Conservation (phyloP, 2,797 vertebrate genomes). For the Rhodeus uyekii region DNA sequence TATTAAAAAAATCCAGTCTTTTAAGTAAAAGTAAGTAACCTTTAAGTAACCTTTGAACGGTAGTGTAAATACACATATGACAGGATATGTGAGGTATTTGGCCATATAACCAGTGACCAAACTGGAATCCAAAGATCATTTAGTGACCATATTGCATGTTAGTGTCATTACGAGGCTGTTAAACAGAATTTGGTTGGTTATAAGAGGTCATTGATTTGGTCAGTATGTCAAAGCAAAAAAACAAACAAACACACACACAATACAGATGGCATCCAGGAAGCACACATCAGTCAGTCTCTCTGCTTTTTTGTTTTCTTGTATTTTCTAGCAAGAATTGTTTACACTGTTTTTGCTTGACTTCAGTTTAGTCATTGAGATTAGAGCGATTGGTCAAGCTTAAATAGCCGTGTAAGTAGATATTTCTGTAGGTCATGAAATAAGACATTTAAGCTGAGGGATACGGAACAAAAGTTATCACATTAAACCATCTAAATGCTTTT, state of each 20-base stretch:
- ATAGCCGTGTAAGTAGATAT: not conserved
- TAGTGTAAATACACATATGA: not conserved
- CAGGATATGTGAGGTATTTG: not conserved
- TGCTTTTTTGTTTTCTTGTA: not conserved
- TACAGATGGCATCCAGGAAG: slow-evolving; percentile 84
- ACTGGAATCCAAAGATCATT: not conserved
- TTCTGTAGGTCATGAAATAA: not conserved
- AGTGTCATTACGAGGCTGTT: slow-evolving; percentile 54
- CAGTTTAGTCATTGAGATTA: slow-evolving; percentile 1
- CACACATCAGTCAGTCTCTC: slow-evolving; percentile 44
- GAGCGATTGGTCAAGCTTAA: not conserved
- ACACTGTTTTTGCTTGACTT: not conserved
- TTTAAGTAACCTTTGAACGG: not conserved
- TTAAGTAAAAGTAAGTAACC: not conserved
- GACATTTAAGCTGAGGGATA: not conserved
- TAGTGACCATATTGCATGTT: slow-evolving; percentile 47
- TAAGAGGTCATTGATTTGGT: slow-evolving; percentile 51
- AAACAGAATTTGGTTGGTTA: slow-evolving; percentile 68
- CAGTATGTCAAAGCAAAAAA: slow-evolving; percentile 53
- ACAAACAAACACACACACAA: too few relatives aligned
- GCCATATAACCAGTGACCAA: not conserved
- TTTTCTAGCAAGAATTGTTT: not conserved
- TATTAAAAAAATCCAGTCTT: not conserved
- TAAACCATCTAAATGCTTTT: slow-evolving; percentile 9
- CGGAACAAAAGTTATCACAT: not conserved